Conservation (phyloP, 2,888 invertebrate species). For the Flexamia atlantica region DNA sequence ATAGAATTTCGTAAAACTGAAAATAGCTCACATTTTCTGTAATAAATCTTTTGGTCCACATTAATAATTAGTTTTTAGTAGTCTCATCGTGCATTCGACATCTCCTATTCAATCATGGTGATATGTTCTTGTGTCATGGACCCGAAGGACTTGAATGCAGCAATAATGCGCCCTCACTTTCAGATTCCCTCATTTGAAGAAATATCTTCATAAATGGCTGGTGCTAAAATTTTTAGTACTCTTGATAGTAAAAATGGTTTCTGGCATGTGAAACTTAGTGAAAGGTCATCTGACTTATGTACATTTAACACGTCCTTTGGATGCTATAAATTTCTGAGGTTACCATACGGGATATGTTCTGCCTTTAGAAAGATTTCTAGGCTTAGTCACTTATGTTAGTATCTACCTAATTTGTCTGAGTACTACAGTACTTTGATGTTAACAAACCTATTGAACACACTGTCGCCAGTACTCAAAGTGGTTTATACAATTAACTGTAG, state of each 20-base stretch:
- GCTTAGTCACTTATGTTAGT: slow-evolving; percentile 31
- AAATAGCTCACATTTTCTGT: too few species aligned
- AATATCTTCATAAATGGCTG: slow-evolving; percentile 69
- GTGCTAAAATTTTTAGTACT: slow-evolving; percentile 60
- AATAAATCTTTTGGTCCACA: too few species aligned
- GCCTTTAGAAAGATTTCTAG: slow-evolving; percentile 71
- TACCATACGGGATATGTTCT: slow-evolving; percentile 71
- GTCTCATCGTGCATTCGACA: too few species aligned
- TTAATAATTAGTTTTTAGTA: too few species aligned
- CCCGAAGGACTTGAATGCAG: slow-evolving; percentile 70
- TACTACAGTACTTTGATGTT: slow-evolving; percentile 44
- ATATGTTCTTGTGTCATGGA: slow-evolving; percentile 72
- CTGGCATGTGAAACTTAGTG: slow-evolving; percentile 69
- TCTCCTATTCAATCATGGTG: too few species aligned
- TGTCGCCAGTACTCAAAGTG: slow-evolving; percentile 10
- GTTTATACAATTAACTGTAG: slow-evolving; percentile 36
- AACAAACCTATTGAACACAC: slow-evolving; percentile 15
- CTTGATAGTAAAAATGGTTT: slow-evolving; percentile 64
- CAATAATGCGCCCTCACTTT: slow-evolving; percentile 69
- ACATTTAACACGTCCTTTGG: slow-evolving; percentile 71
- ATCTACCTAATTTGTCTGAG: neutral
- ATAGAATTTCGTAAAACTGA: too few species aligned
- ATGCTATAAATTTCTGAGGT: slow-evolving; percentile 69
- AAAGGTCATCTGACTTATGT: slow-evolving; percentile 69
- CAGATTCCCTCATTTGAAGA: slow-evolving; percentile 71